These are phyloP conservation scores for Coleophora flavipennella DNA, from an alignment of 2,888 invertebrate species.

Conservation along the genomic window DNA sequence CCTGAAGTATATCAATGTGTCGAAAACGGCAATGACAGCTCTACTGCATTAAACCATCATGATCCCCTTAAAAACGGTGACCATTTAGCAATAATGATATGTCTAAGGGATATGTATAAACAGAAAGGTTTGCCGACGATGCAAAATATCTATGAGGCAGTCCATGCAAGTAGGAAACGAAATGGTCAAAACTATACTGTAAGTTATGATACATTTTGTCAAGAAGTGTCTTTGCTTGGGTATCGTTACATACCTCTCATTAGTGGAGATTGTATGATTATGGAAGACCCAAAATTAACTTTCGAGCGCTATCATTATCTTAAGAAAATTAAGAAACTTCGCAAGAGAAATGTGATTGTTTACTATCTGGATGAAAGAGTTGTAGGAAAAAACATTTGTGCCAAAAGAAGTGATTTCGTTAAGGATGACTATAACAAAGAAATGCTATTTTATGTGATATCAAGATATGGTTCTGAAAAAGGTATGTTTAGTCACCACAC, in stretches of 20 bases:
- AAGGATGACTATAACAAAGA: conserved; percentile 9
- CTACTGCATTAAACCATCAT: no score
- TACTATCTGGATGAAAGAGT: conserved; percentile 38
- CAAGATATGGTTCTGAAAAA: conserved; percentile 22
- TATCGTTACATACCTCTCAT: conserved; percentile 22
- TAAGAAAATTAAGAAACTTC: conserved; percentile 26
- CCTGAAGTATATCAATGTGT: no score
- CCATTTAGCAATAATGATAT: no score
- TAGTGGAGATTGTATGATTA: conserved; percentile 18
- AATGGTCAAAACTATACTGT: no score
- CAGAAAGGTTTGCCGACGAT: no score
- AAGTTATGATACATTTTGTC: no score
- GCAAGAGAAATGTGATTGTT: conserved; percentile 20
- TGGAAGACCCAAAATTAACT: conserved; percentile 35
- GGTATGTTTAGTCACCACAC: no score
- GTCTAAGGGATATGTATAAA: no score
- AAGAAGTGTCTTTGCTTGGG: conserved; percentile 19
- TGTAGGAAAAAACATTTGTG: conserved; percentile 15
- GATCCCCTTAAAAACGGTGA: no score
- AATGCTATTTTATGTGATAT: conserved; percentile 28
- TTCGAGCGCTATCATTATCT: conserved; percentile 35
- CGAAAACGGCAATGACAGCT: no score
- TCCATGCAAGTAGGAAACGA: no score
- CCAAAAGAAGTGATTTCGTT: not conserved
- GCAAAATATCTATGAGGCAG: no score